A percentile compares a stretch with the other conserved stretches of the same genome.
phyloP scores from a whole-genome alignment of 2,888 invertebrate genomes.

The Harpalus rufipes region DNA sequence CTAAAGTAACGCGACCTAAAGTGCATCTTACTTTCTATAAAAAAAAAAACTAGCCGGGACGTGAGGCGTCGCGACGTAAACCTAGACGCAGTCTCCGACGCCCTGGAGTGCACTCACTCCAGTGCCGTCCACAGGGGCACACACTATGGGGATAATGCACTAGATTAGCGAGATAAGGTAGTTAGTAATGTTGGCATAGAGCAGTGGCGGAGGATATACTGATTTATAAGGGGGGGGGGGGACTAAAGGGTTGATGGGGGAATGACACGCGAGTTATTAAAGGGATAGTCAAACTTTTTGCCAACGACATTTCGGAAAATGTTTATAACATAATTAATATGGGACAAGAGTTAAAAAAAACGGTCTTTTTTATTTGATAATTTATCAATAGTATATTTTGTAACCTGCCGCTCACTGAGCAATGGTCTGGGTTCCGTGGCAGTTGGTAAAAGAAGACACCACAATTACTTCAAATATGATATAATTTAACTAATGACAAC shows the following conservation, averaged over 20 bases:
- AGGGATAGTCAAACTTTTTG: background rate
- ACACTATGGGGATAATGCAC: slow-evolving; percentile 17
- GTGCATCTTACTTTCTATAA: slow-evolving; percentile 41
- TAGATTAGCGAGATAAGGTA: slow-evolving; percentile 32
- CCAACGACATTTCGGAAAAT: background rate
- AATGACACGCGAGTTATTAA: background rate
- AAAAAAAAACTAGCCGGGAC: slow-evolving; percentile 1
- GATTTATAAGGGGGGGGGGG: slow-evolving; percentile 14
- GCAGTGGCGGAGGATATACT: slow-evolving; percentile 41
- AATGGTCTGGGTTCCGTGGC: too few species aligned
- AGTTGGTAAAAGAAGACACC: too few species aligned
- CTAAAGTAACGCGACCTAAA: slow-evolving; percentile 34
- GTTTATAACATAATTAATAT: too few species aligned
- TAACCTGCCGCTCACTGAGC: too few species aligned
- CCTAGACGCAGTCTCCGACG: slow-evolving; percentile 28
- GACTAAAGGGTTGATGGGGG: background rate
- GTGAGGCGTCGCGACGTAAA: slow-evolving; percentile 23
- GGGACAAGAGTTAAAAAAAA: too few species aligned
- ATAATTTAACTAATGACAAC: too few species aligned
- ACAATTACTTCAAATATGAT: too few species aligned
- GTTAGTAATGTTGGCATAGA: background rate
- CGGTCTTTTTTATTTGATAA: too few species aligned
- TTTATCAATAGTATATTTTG: too few species aligned
- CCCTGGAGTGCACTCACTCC: slow-evolving; percentile 31
- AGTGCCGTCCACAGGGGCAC: slow-evolving; percentile 16